Percentiles rank a stretch among this genome's conserved stretches.
Conservation (phyloP, 2,888 invertebrate genomes). For the Unio pictorum region DNA sequence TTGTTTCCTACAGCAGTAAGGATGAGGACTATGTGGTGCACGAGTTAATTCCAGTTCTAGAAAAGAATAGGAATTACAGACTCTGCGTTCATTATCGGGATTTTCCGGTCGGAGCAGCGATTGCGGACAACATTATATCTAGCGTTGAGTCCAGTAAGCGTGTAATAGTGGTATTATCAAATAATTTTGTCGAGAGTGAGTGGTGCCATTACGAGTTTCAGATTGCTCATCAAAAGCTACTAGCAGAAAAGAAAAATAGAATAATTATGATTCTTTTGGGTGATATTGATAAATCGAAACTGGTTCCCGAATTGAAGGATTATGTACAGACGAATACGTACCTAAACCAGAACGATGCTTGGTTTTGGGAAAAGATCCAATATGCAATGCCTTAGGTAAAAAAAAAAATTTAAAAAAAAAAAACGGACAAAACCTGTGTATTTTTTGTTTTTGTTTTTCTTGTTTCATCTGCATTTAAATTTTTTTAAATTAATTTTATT, state of each 20-base stretch:
- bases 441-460: too few relatives aligned
- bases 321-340: slow-evolving; percentile 15
- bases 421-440: too few relatives aligned
- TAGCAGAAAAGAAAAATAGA: slow-evolving; percentile 83
- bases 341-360: background rate
- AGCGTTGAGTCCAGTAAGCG: slow-evolving; percentile 88
- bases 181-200: slow-evolving; percentile 91
- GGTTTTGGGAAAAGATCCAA: too few relatives aligned
- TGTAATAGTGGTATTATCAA: slow-evolving; percentile 89
- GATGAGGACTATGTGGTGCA: slow-evolving; percentile 90
- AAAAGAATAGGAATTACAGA: slow-evolving; percentile 83
- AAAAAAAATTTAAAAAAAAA: too few relatives aligned
- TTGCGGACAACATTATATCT: slow-evolving; percentile 89
- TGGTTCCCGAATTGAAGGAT: slow-evolving; percentile 10
- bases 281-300: slow-evolving; percentile 84
- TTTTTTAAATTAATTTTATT: too few relatives aligned
- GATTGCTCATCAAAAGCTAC: slow-evolving; percentile 85
- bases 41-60: slow-evolving; percentile 85
- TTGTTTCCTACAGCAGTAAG: slow-evolving; percentile 84
- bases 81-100: slow-evolving; percentile 52
- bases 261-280: slow-evolving; percentile 87
- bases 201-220: slow-evolving; percentile 93
- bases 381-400: too few relatives aligned
- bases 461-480: too few relatives aligned
- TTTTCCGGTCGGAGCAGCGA: slow-evolving; percentile 68